phyloP scores from a whole-genome alignment of 2,797 vertebrate species.

The Heterohyrax brucei region DNA sequence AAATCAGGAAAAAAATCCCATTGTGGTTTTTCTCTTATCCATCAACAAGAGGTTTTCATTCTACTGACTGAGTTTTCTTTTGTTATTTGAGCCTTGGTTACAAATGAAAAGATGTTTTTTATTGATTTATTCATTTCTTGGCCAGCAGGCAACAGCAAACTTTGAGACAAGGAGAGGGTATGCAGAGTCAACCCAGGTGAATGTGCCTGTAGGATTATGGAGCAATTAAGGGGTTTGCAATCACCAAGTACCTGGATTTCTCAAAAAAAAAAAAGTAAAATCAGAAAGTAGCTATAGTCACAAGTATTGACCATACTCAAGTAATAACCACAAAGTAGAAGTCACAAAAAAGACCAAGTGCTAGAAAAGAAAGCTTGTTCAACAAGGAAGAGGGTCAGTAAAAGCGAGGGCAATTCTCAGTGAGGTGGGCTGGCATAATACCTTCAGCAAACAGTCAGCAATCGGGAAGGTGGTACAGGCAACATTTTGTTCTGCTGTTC shows the following conservation, averaged over 20 bases:
- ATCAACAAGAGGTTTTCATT: neutral
- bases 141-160: neutral
- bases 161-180: neutral
- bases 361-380: neutral
- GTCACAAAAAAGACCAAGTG: neutral
- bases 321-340: neutral
- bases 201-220: neutral
- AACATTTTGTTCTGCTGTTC: neutral
- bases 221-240: neutral
- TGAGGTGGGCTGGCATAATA: neutral
- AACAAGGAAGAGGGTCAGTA: neutral
- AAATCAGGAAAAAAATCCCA: neutral
- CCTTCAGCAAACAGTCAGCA: neutral
- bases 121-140: neutral
- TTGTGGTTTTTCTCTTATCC: neutral
- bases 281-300: neutral
- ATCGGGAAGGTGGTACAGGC: neutral
- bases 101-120: slow-evolving; percentile 46
- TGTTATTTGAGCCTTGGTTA: neutral
- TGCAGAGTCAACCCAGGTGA: neutral
- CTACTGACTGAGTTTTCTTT: neutral
- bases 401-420: neutral
- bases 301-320: neutral
- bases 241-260: neutral
- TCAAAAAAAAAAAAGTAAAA: slow-evolving; percentile 32